A percentile compares a stretch with the other conserved stretches of the same genome.
Conservation (phyloP, 2,888 invertebrate genomes). For the Melinaea menophilus region DNA sequence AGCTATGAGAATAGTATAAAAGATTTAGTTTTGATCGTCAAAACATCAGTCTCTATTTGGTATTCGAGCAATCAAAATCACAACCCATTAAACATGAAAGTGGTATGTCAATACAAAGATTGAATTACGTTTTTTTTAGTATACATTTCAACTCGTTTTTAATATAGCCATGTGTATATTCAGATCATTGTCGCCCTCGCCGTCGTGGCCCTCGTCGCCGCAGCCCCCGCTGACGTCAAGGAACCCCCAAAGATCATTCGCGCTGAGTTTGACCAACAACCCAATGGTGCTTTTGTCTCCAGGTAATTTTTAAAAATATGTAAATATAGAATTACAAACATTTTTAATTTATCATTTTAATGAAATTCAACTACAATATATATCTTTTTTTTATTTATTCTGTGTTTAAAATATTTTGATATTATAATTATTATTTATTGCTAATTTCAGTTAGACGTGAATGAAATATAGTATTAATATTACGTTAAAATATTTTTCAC, state of each 20-base stretch:
- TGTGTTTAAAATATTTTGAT: too few relatives aligned
- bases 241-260: conserved; percentile 45
- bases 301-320: conserved; percentile 42
- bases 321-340: not conserved
- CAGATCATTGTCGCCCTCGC: conserved; percentile 55
- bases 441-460: too few relatives aligned
- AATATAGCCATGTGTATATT: conserved; percentile 11
- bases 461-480: not conserved
- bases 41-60: conserved; percentile 64
- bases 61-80: conserved; percentile 47
- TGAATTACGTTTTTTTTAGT: too few relatives aligned
- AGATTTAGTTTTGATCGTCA: conserved; percentile 52
- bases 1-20: conserved; percentile 63
- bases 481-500: conserved; percentile 17
- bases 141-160: too few relatives aligned
- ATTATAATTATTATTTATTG: too few relatives aligned
- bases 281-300: conserved; percentile 52
- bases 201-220: conserved; percentile 51
- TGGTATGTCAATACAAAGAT: conserved; percentile 49
- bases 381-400: too few relatives aligned
- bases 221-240: conserved; percentile 40
- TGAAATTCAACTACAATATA: too few relatives aligned
- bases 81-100: conserved; percentile 61
- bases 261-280: conserved; percentile 43
- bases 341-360: too few relatives aligned